phyloP scores from a whole-genome alignment of 2,888 invertebrate genomes.

The Coleophora flavipennella region DNA sequence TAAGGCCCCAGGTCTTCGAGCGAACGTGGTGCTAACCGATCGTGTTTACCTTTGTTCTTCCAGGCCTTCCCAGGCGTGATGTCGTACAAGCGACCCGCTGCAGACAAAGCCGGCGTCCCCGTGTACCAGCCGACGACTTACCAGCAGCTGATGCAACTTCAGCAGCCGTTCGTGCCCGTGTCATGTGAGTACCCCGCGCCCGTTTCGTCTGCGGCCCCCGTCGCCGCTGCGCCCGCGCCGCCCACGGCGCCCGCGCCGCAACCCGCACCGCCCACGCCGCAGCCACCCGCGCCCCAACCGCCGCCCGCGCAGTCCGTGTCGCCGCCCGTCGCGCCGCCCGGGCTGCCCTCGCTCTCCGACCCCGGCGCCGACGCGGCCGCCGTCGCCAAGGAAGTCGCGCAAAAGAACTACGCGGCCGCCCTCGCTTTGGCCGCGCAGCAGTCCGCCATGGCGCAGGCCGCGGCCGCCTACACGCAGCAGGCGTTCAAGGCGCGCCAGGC shows the following conservation, averaged over 20 bases:
- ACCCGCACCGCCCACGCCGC: slow-evolving; percentile 36
- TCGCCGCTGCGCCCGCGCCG: slow-evolving; percentile 37
- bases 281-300: slow-evolving; percentile 29
- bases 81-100: slow-evolving; percentile 96
- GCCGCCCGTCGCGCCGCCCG: slow-evolving; percentile 28
- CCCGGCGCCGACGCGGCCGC: slow-evolving; percentile 38
- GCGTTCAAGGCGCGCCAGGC: slow-evolving; percentile 86
- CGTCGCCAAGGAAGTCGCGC: slow-evolving; percentile 86
- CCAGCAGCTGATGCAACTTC: slow-evolving; percentile 95
- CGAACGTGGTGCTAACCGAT: slow-evolving; percentile 4
- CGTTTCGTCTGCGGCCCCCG: slow-evolving; percentile 76
- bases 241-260: slow-evolving; percentile 60
- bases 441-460: slow-evolving; percentile 61
- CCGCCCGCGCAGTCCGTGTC: slow-evolving; percentile 30
- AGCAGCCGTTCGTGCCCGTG: slow-evolving; percentile 98
- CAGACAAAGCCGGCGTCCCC: slow-evolving; percentile 96
- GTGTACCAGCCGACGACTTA: slow-evolving; percentile 96
- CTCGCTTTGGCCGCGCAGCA: slow-evolving; percentile 64
- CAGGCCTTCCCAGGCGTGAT: slow-evolving; percentile 97
- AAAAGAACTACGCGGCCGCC: slow-evolving; percentile 85
- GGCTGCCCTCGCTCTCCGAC: slow-evolving; percentile 59
- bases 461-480: slow-evolving; percentile 58
- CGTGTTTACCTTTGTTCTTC: slow-evolving; percentile 15
- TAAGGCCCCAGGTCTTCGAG: slow-evolving; percentile 5
- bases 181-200: slow-evolving; percentile 97